phyloP scores from a whole-genome alignment of 2,113 vertebrate species.

The Grus americana region DNA sequence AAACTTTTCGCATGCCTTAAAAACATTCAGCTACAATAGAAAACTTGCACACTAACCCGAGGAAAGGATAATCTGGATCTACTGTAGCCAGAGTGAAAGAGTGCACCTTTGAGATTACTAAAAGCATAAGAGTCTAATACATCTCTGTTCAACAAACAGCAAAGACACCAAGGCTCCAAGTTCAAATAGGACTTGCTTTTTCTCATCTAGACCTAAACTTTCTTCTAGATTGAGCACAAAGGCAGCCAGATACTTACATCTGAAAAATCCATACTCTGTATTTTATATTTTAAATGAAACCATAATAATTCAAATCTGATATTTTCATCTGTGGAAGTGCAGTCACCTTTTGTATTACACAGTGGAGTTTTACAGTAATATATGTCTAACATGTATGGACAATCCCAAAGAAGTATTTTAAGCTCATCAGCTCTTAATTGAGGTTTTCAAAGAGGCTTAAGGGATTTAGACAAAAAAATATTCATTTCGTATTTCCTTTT shows the following conservation, averaged over 20 bases:
- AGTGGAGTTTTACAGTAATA: background rate
- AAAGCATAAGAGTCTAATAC: background rate
- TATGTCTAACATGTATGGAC: background rate
- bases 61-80: background rate
- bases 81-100: background rate
- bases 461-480: conserved; percentile 36
- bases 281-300: background rate
- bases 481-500: conserved; percentile 4
- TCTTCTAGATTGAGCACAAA: background rate
- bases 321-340: background rate
- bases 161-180: background rate
- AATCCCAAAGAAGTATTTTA: background rate
- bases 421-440: conserved; percentile 22
- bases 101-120: background rate
- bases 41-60: background rate
- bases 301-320: background rate
- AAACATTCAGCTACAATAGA: background rate
- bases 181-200: background rate
- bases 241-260: background rate
- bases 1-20: background rate
- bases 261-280: background rate
- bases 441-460: conserved; percentile 8
- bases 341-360: background rate
- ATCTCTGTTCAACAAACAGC: background rate
- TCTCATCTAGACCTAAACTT: background rate